Conservation (phyloP, 1,140 invertebrate genomes). For the Galendromus occidentalis region DNA sequence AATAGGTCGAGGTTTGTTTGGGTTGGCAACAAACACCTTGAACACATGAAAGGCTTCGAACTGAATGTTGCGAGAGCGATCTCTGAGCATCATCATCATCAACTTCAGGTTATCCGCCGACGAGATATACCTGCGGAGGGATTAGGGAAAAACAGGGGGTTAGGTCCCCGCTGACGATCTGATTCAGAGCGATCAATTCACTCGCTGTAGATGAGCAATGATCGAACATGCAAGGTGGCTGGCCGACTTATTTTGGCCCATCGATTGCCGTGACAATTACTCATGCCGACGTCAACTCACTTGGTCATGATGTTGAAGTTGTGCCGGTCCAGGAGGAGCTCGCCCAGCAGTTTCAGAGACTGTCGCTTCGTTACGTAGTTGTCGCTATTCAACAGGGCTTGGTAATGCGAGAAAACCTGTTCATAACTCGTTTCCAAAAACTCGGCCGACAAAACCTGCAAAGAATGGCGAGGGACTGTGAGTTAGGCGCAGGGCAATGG, state of each 20-base stretch:
- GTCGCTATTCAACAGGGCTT: constrained; percentile 87
- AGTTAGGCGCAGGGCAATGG: too few species aligned
- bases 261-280: too few species aligned
- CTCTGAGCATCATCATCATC: constrained; percentile 99
- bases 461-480: too few species aligned
- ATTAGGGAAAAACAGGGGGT: constrained; percentile 37
- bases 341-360: constrained; percentile 80
- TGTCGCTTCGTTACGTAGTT: constrained; percentile 95
- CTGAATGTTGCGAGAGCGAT: constrained; percentile 96
- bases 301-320: constrained; percentile 76
- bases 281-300: constrained; percentile 17
- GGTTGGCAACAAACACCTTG: constrained; percentile 99
- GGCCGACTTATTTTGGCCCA: too few species aligned
- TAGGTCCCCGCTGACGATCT: not conserved
- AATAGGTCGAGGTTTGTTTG: constrained; percentile 98
- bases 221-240: too few species aligned
- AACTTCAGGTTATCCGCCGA: constrained; percentile 97
- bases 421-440: constrained; percentile 98
- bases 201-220: too few species aligned
- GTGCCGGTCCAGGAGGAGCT: constrained; percentile 89
- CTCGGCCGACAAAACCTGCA: constrained; percentile 54
- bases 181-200: not conserved
- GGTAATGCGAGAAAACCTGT: constrained; percentile 88
- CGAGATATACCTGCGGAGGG: constrained; percentile 93
- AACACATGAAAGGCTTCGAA: constrained; percentile 99